Conservation (phyloP, 2,888 invertebrate species). For the Polyommatus iphigenia region DNA sequence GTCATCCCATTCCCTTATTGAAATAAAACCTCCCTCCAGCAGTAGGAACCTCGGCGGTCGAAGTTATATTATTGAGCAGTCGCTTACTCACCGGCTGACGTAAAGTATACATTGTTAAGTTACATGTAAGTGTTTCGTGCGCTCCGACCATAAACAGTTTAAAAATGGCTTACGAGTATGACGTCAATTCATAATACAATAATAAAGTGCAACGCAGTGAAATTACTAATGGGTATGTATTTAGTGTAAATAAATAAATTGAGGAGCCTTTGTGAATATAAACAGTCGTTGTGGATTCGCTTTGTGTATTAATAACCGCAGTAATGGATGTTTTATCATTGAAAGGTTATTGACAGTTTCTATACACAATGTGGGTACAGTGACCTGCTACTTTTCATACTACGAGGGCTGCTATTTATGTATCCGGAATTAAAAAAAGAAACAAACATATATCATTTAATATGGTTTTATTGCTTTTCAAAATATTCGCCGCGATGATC, state of each 20-base stretch:
- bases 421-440: too few relatives aligned
- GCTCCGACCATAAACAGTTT: neutral
- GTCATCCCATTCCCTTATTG: too few relatives aligned
- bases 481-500: too few relatives aligned
- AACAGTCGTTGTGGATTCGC: neutral
- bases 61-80: neutral
- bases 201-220: neutral
- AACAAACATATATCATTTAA: too few relatives aligned
- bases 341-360: neutral
- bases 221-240: neutral
- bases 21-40: neutral
- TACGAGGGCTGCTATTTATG: too few relatives aligned
- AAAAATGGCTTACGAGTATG: neutral
- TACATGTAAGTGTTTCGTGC: slow-evolving; percentile 7
- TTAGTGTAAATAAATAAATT: neutral
- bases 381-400: too few relatives aligned
- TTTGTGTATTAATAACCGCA: neutral
- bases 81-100: neutral
- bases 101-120: neutral
- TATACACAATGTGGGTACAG: neutral
- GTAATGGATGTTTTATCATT: neutral
- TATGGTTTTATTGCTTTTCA: too few relatives aligned
- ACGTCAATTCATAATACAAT: neutral
- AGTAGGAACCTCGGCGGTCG: neutral
- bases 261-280: neutral